A percentile compares a stretch with the other conserved stretches of the same genome.
Conservation (phyloP, 1,140 invertebrate genomes). For the Drosophila sp. region DNA sequence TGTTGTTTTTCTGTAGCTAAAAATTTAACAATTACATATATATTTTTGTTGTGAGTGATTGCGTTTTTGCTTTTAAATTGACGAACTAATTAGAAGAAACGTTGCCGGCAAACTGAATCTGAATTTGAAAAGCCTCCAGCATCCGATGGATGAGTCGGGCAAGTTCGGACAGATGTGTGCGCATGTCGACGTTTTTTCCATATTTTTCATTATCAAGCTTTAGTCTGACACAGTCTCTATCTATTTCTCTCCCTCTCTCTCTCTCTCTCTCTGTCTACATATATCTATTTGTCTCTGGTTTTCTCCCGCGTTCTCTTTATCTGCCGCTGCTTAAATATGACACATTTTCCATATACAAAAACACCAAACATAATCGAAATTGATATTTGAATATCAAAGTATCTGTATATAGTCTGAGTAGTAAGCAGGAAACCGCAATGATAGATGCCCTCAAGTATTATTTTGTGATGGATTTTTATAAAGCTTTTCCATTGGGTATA, state of each 20-base stretch:
- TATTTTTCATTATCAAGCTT: constrained; percentile 54
- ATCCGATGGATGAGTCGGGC: constrained; percentile 19
- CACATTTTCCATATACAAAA: not conserved
- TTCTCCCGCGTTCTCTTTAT: not conserved
- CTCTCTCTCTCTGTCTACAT: not conserved
- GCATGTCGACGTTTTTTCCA: constrained; percentile 4
- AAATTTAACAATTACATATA: constrained; percentile 19
- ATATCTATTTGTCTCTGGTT: not conserved
- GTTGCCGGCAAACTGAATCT: constrained; percentile 63
- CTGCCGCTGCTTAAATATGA: not conserved
- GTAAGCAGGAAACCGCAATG: constrained; percentile 1
- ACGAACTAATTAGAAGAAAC: constrained; percentile 69
- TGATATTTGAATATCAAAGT: not conserved
- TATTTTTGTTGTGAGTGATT: constrained; percentile 28
- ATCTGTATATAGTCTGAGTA: not conserved
- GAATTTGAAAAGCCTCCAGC: constrained; percentile 36
- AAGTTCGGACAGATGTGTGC: constrained; percentile 19
- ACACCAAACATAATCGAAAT: constrained; percentile 1
- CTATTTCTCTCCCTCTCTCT: not conserved
- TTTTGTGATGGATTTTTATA: not conserved
- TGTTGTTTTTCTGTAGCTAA: constrained; percentile 1
- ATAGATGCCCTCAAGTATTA: not conserved
- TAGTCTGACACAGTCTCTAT: constrained; percentile 25
- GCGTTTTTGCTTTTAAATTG: constrained; percentile 55
- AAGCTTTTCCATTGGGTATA: not conserved